phyloP scores from a whole-genome alignment of 2,888 invertebrate species.

The Lepidocyrtinus sp. region DNA sequence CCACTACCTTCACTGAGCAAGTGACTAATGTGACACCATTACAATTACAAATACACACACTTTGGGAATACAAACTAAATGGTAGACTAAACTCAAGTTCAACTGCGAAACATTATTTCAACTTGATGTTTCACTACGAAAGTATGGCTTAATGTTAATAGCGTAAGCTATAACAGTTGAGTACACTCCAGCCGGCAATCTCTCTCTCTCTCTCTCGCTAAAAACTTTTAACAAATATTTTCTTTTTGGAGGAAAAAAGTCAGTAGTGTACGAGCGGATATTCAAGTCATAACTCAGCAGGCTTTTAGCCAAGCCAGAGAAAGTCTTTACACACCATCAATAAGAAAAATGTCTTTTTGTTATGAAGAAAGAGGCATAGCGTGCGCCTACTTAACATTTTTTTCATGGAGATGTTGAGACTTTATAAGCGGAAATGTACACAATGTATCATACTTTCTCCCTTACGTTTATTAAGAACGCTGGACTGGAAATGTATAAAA shows the following conservation, averaged over 20 bases:
- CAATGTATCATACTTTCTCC: conserved; percentile 50
- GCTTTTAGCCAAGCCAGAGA: conserved; percentile 38
- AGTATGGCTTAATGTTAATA: too few species aligned
- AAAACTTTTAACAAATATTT: conserved; percentile 25
- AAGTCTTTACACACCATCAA: background rate
- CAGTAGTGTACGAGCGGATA: conserved; percentile 52
- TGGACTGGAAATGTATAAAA: background rate
- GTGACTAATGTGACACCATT: conserved; percentile 58
- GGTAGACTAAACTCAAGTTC: conserved; percentile 50
- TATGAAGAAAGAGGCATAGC: background rate
- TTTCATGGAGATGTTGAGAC: background rate
- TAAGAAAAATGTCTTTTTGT: conserved; percentile 12
- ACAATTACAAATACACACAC: conserved; percentile 60
- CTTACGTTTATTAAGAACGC: background rate
- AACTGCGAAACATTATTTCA: conserved; percentile 45
- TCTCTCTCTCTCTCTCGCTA: background rate
- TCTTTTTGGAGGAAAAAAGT: background rate
- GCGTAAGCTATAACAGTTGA: too few species aligned
- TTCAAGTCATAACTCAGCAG: conserved; percentile 56
- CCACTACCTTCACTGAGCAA: conserved; percentile 33
- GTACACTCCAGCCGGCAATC: background rate
- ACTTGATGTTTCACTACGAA: conserved; percentile 13
- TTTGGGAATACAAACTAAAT: conserved; percentile 59
- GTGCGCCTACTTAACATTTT: background rate
- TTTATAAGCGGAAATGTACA: conserved; percentile 48